phyloP scores from a whole-genome alignment of 2,797 vertebrate species.

The Craterocephalus amniculus region DNA sequence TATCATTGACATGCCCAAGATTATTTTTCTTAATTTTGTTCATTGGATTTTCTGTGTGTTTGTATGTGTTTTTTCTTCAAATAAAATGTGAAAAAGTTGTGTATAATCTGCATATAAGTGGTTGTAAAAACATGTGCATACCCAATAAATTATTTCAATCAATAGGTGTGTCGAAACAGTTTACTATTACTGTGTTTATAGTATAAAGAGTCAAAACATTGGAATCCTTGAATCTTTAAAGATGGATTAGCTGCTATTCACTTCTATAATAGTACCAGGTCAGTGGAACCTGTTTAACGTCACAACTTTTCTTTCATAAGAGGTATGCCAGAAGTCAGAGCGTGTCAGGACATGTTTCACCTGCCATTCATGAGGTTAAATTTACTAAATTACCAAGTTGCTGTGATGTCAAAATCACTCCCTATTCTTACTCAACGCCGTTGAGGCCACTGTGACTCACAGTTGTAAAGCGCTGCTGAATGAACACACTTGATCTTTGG shows the following conservation, averaged over 20 bases:
- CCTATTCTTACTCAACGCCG: conserved; percentile 5
- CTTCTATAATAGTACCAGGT: not conserved
- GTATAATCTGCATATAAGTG: not conserved
- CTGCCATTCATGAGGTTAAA: conserved; percentile 9
- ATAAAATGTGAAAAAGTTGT: not conserved
- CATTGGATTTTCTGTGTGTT: not conserved
- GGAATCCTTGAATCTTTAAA: not conserved
- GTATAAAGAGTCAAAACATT: not conserved
- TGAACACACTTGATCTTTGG: conserved; percentile 27
- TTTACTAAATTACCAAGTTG: not conserved
- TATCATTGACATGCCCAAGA: not conserved
- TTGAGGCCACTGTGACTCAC: conserved; percentile 47
- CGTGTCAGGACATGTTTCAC: conserved; percentile 17
- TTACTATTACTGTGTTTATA: not conserved
- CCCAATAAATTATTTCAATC: not conserved
- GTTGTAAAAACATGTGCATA: not conserved
- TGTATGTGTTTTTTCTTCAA: not conserved
- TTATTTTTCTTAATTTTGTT: not conserved
- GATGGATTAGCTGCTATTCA: not conserved
- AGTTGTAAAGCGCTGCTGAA: conserved; percentile 21
- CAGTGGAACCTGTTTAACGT: not conserved
- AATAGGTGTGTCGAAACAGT: not conserved
- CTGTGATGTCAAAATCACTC: conserved; percentile 33
- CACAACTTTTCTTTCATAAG: not conserved
- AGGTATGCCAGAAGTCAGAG: not conserved